Conservation (phyloP, 2,888 invertebrate genomes). For the Gymnocheta viridis region DNA sequence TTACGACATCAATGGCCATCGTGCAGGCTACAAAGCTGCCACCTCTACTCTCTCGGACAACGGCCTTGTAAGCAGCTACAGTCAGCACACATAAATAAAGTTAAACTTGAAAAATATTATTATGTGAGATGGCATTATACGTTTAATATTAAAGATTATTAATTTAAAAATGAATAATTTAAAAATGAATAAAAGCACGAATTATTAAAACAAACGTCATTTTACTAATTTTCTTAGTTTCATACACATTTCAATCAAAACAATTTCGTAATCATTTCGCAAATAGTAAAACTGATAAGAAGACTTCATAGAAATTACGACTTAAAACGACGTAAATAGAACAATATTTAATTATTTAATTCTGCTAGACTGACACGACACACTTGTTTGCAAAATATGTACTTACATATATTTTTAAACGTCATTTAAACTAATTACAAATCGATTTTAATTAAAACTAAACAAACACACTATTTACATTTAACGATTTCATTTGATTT, state of each 20-base stretch:
- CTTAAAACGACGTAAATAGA: constrained; percentile 18
- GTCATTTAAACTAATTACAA: neutral
- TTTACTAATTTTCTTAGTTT: neutral
- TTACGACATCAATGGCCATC: constrained; percentile 83
- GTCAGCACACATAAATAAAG: constrained; percentile 81
- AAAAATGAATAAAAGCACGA: constrained; percentile 47
- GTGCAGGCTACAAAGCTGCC: constrained; percentile 83
- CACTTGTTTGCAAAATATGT: neutral
- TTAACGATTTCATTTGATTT: neutral
- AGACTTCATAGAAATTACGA: constrained; percentile 34
- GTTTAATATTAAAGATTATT: constrained; percentile 46
- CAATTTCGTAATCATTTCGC: constrained; percentile 30
- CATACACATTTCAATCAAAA: neutral
- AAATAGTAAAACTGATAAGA: constrained; percentile 46
- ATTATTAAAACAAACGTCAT: constrained; percentile 16
- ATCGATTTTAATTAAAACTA: neutral
- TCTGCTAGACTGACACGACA: neutral
- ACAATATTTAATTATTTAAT: neutral
- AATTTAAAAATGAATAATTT: constrained; percentile 52
- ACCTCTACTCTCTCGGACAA: constrained; percentile 85
- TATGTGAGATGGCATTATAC: neutral
- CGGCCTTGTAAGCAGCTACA: constrained; percentile 85
- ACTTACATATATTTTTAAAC: neutral
- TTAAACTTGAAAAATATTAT: neutral
- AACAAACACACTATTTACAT: constrained; percentile 36